Base-by-base conservation (phyloP, 1,140 invertebrate genomes). In the Lamellibrachia luymesi region DNA sequence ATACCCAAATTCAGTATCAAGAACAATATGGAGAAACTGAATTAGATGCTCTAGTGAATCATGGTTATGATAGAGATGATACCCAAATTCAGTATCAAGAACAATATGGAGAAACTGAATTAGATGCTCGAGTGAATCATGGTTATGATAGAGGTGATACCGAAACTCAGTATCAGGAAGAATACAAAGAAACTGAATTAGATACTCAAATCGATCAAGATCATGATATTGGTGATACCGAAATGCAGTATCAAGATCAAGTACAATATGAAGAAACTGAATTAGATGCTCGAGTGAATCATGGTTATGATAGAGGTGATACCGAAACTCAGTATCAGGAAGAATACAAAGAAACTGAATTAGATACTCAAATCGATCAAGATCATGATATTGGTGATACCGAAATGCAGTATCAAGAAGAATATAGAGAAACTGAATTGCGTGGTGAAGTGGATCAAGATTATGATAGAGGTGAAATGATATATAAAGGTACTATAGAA, bases 11-110 rank as follows among this genome's bases (percentile, higher is more conserved):
- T 8, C 13, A 4, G 2, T 4, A 10, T 80, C 64, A 8, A 80
- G 64, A 80, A 4, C 13, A 8, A 80, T 80, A 80, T 80, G 17
- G 90, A 22, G 94, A 92, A 90, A 94, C 50, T 91, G 92, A 92
- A 90, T 94, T 22, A 27, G 13, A 64, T 89, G 38, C 22, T 25
- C 4, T 2, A 25, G 25, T 22, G 52, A 22, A 51, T 17, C 50
- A 64, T 17, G 92, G 4, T 52, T 13, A 64, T 92, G 56, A 64
- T 80, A 22, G 51, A 64, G 51, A 13, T 5, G 25, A 52, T 49
- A 17, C 4, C 22, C 17, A 64, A 64, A 22, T 0, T 2, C 7
- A 38, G 38, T 38, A n/a, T 92, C 2, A 51, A 7, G 50, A 80
- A 80, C 13, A 17, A 22, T 10, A 17, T 80, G 52, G 6, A 8